These are phyloP conservation scores for Diarsia mendica DNA, from an alignment of 2,888 invertebrate species.

Conservation along the genomic window DNA sequence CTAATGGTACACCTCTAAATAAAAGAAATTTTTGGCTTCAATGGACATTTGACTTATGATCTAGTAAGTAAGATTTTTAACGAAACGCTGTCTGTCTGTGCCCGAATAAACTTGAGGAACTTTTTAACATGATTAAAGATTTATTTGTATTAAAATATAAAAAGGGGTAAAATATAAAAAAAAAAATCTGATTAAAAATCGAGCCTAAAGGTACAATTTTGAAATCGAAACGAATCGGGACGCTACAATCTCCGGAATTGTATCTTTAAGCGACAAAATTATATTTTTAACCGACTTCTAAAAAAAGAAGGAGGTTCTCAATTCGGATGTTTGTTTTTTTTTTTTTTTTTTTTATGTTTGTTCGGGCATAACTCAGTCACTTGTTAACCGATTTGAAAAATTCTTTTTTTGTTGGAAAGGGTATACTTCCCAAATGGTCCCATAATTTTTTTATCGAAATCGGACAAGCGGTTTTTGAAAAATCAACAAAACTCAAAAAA, in stretches of 20 bases:
- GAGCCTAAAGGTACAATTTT: not conserved
- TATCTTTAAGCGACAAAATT: not conserved
- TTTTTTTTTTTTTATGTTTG: no score
- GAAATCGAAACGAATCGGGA: not conserved
- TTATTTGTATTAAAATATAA: no score
- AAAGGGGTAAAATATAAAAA: not conserved
- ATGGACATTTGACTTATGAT: constrained; percentile 48
- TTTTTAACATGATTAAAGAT: not conserved
- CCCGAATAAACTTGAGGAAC: not conserved
- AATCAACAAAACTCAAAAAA: no score
- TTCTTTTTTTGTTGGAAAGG: no score
- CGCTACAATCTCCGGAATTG: not conserved
- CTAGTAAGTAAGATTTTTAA: constrained; percentile 42
- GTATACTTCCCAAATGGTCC: no score
- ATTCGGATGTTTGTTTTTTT: no score
- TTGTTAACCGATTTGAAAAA: no score
- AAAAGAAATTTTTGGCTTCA: constrained; percentile 57
- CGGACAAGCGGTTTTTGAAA: no score
- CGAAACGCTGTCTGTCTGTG: constrained; percentile 30
- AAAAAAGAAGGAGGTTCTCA: no score
- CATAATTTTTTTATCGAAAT: no score
- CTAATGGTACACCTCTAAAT: constrained; percentile 22
- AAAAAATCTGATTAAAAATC: no score
- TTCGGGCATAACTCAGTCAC: no score
- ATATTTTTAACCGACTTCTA: not conserved